Conservation (phyloP, 1,140 invertebrate species). For the Proctacanthus coquilletti region DNA sequence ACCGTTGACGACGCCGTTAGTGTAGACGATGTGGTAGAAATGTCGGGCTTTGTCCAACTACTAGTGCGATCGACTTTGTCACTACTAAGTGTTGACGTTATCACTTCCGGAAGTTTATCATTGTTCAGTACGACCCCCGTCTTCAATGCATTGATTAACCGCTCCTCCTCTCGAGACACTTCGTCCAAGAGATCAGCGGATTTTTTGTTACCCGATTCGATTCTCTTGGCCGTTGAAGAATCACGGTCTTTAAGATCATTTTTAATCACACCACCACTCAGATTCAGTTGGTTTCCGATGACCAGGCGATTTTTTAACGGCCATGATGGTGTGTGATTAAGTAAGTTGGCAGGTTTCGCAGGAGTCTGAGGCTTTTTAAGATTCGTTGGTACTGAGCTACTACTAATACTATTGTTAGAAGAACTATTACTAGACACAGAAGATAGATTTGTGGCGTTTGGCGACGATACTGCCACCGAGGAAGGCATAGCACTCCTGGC, state of each 20-base stretch:
- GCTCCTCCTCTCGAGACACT: constrained; percentile 62
- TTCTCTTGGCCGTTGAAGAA: constrained; percentile 13
- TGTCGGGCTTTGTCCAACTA: background rate
- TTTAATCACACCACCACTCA: background rate
- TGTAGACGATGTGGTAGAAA: constrained; percentile 1
- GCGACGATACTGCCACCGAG: no score
- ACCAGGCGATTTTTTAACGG: constrained; percentile 35
- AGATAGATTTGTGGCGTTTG: background rate
- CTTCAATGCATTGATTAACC: constrained; percentile 59
- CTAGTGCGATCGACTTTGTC: constrained; percentile 1
- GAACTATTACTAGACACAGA: no score
- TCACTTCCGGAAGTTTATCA: constrained; percentile 10
- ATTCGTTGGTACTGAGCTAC: constrained; percentile 39
- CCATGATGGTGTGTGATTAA: constrained; percentile 27
- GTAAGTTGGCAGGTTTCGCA: constrained; percentile 15
- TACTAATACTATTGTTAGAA: constrained; percentile 1
- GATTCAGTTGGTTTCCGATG: background rate
- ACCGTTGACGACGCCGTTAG: no score
- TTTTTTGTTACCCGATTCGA: constrained; percentile 12
- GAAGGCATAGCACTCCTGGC: no score
- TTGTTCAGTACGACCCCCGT: constrained; percentile 54
- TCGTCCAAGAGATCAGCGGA: constrained; percentile 35
- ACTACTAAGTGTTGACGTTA: constrained; percentile 3
- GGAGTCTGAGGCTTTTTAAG: constrained; percentile 29
- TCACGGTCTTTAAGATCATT: background rate